These are phyloP conservation scores for Echinometra lucunter DNA, from an alignment of 53 echinoderm and acorn worm genomes.

Conservation along the genomic window DNA sequence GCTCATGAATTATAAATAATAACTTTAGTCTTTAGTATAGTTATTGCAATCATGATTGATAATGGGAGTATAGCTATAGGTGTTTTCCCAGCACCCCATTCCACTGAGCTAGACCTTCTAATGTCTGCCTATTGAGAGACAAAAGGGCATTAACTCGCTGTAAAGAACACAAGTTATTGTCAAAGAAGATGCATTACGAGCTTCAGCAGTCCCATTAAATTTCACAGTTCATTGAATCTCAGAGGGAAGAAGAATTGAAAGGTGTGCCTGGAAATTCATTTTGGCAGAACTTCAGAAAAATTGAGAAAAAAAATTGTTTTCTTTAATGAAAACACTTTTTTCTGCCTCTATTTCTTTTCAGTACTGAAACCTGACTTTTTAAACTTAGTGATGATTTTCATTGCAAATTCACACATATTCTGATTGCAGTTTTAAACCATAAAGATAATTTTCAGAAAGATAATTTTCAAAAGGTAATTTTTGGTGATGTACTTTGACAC, in stretches of 20 bases:
- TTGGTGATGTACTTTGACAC: no score
- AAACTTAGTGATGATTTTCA: background rate
- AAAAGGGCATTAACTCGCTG: background rate
- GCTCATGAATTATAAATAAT: no score
- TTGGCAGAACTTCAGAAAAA: background rate
- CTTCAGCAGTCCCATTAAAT: background rate
- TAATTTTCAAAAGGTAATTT: no score
- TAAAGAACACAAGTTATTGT: background rate
- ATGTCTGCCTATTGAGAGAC: no score
- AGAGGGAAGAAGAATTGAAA: background rate
- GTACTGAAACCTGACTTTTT: background rate
- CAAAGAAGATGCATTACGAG: background rate
- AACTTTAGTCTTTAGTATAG: no score
- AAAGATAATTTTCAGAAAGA: no score
- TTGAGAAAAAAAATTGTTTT: background rate
- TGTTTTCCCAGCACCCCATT: no score
- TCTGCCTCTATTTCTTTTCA: background rate
- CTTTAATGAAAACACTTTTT: background rate
- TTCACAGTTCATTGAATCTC: background rate
- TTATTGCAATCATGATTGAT: no score
- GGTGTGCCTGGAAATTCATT: background rate
- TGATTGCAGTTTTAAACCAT: no score
- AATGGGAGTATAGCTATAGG: no score
- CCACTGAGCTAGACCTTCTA: no score
- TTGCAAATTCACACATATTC: background rate